These are phyloP conservation scores for Drosophila pseudotakahashii DNA, from an alignment of 2,888 invertebrate genomes.

Conservation along the genomic window DNA sequence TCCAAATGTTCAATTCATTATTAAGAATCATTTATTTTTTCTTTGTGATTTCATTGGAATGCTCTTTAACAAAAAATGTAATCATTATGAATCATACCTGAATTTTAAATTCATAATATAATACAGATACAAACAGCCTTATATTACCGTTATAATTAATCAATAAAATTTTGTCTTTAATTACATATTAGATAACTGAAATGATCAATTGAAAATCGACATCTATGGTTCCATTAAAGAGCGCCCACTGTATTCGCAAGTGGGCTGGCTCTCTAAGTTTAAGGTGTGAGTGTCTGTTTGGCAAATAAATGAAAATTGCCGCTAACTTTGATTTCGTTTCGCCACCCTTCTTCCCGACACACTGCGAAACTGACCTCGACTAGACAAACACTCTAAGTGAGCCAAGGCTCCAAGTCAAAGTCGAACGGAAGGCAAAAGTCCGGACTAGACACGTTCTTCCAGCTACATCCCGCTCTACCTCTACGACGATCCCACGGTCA, in stretches of 20 bases:
- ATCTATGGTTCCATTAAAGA: background rate
- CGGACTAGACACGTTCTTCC: slow-evolving; percentile 26
- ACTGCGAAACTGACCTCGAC: slow-evolving; percentile 49
- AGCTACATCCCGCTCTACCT: background rate
- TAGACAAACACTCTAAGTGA: slow-evolving; percentile 47
- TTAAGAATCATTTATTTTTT: too few relatives aligned
- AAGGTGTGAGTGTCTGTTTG: slow-evolving; percentile 43
- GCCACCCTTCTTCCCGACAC: background rate
- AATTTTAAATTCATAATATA: too few relatives aligned
- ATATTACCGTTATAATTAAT: too few relatives aligned
- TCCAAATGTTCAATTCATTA: background rate
- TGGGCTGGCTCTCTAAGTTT: slow-evolving; percentile 1
- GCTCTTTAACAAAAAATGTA: too few relatives aligned
- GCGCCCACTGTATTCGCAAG: slow-evolving; percentile 12
- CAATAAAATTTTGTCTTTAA: background rate
- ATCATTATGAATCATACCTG: too few relatives aligned
- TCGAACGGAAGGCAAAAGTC: slow-evolving; percentile 40
- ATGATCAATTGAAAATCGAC: background rate
- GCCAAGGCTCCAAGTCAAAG: slow-evolving; percentile 40
- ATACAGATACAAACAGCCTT: too few relatives aligned
- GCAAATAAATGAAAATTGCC: slow-evolving; percentile 69
- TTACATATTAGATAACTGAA: background rate
- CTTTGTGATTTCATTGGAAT: too few relatives aligned
- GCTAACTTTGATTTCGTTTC: slow-evolving; percentile 45
- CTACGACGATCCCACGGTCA: slow-evolving; percentile 29